A percentile compares a stretch with the other conserved stretches of the same genome.
These are phyloP conservation scores for Thamnophis sirtalis DNA, from an alignment of 2,113 vertebrate species.

Conservation along the genomic window DNA sequence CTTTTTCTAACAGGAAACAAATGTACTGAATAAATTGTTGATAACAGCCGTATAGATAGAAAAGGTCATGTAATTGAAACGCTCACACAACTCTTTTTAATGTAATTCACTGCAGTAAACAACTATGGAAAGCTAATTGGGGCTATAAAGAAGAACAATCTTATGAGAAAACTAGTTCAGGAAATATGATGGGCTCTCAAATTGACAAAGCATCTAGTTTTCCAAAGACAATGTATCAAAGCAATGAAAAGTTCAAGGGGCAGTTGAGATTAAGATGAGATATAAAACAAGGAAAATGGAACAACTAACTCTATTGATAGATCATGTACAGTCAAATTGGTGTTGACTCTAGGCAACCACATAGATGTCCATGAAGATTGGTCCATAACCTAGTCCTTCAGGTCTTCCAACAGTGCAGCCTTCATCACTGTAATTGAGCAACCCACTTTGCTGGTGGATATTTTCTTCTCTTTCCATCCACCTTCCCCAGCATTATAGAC, in stretches of 20 bases:
- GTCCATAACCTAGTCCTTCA: neutral
- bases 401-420: neutral
- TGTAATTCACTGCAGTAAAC: neutral
- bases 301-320: neutral
- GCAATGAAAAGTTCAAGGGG: neutral
- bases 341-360: neutral
- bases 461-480: neutral
- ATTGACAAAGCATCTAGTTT: neutral
- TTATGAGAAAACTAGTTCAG: neutral
- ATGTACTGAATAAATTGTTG: neutral
- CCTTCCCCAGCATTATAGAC: neutral
- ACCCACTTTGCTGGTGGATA: neutral
- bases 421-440: neutral
- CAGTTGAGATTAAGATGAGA: neutral
- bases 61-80: neutral
- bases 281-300: neutral
- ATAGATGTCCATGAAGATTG: neutral
- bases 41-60: neutral
- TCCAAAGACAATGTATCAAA: neutral
- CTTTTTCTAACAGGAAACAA: constrained; percentile 18
- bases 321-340: neutral
- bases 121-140: neutral
- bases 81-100: neutral
- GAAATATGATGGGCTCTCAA: too few relatives aligned
- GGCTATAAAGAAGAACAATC: neutral